Conservation (phyloP, 2,888 invertebrate genomes). For the Herminia tarsipennalis region DNA sequence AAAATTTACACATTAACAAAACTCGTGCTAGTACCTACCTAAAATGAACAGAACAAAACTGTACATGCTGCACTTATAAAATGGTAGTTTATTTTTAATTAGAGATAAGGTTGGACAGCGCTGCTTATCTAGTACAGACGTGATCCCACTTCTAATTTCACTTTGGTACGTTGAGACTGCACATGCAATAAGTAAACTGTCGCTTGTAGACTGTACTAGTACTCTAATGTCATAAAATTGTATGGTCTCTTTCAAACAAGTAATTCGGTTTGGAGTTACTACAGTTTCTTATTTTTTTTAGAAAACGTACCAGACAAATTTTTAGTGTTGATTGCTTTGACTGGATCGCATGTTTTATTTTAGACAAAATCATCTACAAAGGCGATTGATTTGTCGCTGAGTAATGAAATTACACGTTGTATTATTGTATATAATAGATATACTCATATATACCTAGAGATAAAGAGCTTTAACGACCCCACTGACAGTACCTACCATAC, state of each 20-base stretch:
- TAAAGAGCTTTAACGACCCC: too few species aligned
- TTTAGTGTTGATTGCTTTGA: too few species aligned
- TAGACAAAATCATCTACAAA: too few species aligned
- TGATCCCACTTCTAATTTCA: slow-evolving; percentile 51
- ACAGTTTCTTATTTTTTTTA: neutral
- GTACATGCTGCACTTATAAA: slow-evolving; percentile 25
- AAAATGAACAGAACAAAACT: neutral
- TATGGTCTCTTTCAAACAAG: neutral
- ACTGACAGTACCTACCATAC: too few species aligned
- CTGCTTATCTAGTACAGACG: slow-evolving; percentile 46
- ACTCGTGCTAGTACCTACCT: neutral
- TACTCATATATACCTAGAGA: too few species aligned
- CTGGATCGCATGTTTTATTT: too few species aligned
- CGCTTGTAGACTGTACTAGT: slow-evolving; percentile 2
- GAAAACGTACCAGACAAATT: neutral
- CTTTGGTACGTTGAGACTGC: slow-evolving; percentile 41
- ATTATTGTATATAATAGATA: too few species aligned
- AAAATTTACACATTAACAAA: too few species aligned
- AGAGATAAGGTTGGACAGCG: slow-evolving; percentile 52
- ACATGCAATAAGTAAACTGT: slow-evolving; percentile 23
- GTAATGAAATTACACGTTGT: too few species aligned
- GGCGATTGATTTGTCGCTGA: too few species aligned
- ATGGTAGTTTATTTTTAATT: slow-evolving; percentile 60
- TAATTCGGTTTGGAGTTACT: neutral
- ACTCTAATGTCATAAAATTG: neutral